A percentile compares a stretch with the other conserved stretches of the same genome.
Conservation (phyloP, 2,113 vertebrate genomes). For the Amazona guildingii region DNA sequence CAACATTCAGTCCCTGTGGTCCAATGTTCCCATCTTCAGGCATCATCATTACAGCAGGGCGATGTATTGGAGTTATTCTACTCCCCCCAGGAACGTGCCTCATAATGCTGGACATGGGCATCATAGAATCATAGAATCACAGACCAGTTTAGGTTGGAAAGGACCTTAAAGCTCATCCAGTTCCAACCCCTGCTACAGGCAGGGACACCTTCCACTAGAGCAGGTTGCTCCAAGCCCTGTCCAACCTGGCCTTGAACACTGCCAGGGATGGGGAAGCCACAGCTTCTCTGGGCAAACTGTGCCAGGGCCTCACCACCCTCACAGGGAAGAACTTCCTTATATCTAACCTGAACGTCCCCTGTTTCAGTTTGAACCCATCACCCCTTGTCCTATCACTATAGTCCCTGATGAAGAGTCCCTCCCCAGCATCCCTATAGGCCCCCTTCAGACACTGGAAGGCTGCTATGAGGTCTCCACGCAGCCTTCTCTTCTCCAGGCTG, state of each 20-base stretch:
- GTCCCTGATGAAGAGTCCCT: not conserved
- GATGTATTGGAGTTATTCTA: not conserved
- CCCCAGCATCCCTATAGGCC: not conserved
- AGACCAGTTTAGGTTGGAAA: not conserved
- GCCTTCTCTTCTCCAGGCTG: not conserved
- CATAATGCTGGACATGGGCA: not conserved
- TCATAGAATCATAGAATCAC: not conserved
- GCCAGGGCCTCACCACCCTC: not conserved
- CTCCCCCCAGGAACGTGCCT: not conserved
- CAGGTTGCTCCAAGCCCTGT: not conserved
- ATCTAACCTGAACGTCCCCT: not conserved
- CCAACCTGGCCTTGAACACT: not conserved
- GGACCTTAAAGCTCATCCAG: not conserved
- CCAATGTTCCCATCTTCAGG: constrained; percentile 51
- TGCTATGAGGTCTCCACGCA: not conserved
- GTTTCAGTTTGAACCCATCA: not conserved
- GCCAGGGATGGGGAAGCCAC: not conserved
- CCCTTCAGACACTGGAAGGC: not conserved
- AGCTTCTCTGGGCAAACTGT: not conserved
- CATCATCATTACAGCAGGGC: not conserved
- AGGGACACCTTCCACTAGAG: not conserved
- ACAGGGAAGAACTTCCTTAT: not conserved
- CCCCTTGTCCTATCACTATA: not conserved
- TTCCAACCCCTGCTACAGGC: not conserved
- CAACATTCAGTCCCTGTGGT: constrained; percentile 16